Base-by-base conservation (phyloP, 2,113 vertebrate species). In the Clarias magur region DNA sequence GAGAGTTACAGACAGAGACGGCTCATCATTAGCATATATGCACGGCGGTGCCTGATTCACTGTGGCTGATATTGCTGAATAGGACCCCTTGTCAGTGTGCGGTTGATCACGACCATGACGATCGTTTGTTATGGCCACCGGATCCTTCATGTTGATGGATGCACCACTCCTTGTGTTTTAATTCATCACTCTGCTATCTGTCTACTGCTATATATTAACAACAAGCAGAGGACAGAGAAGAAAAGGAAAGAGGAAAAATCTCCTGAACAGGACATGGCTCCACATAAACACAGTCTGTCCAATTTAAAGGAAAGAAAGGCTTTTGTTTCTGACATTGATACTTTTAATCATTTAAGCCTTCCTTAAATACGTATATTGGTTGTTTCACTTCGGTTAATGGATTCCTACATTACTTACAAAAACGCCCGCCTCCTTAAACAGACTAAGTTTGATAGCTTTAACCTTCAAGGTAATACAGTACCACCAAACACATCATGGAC, bases 81-180 rank as follows among this genome's bases (percentile, higher is more conserved):
- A 87, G 84, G 91, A 86, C 72, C 88, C 89, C 91, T 48, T 93
- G 92, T 92, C 94, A 90, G 84, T 87, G 89, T 88, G 89, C 89
- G 91, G 89, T 86, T 90, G 92, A 93, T 91, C 91, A 89, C 89
- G 89, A 89, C 91, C 48, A 89, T 76, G 91, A 92, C 89, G 63
- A 88, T 92, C 93, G 94, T 93, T 93, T 93, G 93, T 94, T 67
- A 88, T 85, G 21, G 81, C 89, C 89, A 65, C 87, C 89, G 60
- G 90, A 92, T 90, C 91, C 90, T 90, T 88, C 89, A 89, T 90
- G 68, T 87, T 91, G 93, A 94, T 92, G 92, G 92, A 95, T 95
- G 92, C 89, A 86, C 90, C 73, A 73, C 89, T 91, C 80, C 65
- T 89, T 91, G 80, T 90, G 80, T 92, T 94, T 94, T 92, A 93